Base-by-base conservation (phyloP, 2,888 invertebrate species). In the Lasioglossum figueresi region DNA sequence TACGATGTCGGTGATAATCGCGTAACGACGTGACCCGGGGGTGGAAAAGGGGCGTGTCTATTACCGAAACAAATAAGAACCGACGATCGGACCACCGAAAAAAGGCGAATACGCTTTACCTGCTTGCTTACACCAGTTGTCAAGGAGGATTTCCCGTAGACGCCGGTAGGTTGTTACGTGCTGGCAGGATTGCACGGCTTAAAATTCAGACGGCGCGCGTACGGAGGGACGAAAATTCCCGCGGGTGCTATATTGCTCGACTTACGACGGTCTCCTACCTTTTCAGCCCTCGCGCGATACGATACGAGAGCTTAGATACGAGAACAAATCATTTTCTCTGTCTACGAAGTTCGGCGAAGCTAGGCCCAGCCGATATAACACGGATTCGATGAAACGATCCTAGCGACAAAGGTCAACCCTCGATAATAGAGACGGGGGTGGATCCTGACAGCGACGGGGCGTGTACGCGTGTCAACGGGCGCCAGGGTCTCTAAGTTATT, bases 111-210 rank as follows among this genome's bases (percentile, higher is more conserved):
- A 6, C 27, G 16, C 63, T 31, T 63, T 31, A 27, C 16, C 63
- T 31, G 63, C 27, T 31, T 63, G 31, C 31, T 31, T 63, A 16
- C 63, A 16, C 63, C 31, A n/a, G 63, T 63, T 63, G 63, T 82
- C 82, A 83, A 90, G 87, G 83, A 80, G 89, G 79, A 63, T 63
- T 84, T 88, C 83, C 83, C 82, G 77, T 71, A 31, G 10, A 52
- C 68, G 56, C 74, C 73, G 71, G 79, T 74, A 77, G 83, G 87
- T 89, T 87, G 83, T 56, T 59, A 87, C 70, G 72, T 43, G 80
- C 70, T 14, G 63, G 27, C 76, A 19, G 82, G 80, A 86, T 89
- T 89, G 83, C 56, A 78, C 66, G 81, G 83, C 73, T 85, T 78
- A 86, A 82, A 85, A 88, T 85, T 89, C 88, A 76, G 40, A 27